Conservation (phyloP, 2,113 vertebrate species). For the Bubo scandiacus region DNA sequence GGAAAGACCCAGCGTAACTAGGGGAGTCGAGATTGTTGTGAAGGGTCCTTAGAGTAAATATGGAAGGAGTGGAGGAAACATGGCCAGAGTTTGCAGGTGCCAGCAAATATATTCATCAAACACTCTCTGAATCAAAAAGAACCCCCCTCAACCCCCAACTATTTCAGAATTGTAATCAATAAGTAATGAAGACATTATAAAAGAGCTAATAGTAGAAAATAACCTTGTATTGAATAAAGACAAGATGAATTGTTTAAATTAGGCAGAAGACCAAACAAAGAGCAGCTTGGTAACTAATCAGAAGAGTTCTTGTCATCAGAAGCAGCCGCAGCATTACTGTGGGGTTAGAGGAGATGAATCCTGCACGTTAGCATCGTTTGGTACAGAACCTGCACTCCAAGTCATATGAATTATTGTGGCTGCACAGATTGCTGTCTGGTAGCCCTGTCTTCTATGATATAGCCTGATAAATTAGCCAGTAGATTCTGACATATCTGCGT, state of each 20-base stretch:
- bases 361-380: accelerated
- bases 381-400: not conserved
- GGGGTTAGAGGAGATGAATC: not conserved
- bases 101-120: not conserved
- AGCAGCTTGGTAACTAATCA: not conserved
- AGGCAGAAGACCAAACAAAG: not conserved
- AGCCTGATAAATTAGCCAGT: not conserved
- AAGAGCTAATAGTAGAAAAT: not conserved
- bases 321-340: not conserved
- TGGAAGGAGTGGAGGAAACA: not conserved
- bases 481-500: not conserved
- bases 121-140: not conserved
- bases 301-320: not conserved
- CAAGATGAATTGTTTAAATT: not conserved
- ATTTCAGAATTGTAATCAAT: not conserved
- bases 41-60: not conserved
- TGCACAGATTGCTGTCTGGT: not conserved
- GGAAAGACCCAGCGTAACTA: not conserved
- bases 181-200: not conserved
- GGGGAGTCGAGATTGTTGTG: not conserved
- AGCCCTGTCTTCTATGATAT: not conserved
- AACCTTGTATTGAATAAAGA: not conserved
- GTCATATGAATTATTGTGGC: not conserved
- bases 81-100: not conserved
- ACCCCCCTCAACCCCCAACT: not conserved